A percentile compares a stretch with the other conserved stretches of the same genome.
Conservation (phyloP, 2,888 invertebrate species). For the Auanema freiburgensis region DNA sequence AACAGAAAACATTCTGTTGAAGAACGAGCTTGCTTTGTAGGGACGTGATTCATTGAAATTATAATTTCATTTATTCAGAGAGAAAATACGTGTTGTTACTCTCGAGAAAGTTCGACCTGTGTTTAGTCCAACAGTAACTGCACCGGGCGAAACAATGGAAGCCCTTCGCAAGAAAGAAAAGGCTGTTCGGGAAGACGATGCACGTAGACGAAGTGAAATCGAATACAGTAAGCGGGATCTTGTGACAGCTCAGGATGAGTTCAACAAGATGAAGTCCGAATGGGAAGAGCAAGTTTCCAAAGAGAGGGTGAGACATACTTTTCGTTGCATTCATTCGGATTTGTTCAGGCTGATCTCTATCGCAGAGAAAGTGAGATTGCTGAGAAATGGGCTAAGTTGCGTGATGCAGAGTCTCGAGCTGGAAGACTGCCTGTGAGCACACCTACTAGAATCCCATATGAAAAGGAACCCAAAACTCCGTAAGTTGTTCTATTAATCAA, state of each 20-base stretch:
- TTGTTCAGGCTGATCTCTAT: not conserved
- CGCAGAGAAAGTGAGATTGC: no score
- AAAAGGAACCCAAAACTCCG: no score
- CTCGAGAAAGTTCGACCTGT: slow-evolving; percentile 24
- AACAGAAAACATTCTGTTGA: slow-evolving; percentile 14
- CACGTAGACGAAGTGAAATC: slow-evolving; percentile 7
- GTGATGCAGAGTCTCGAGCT: no score
- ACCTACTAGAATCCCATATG: no score
- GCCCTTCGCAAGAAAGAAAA: slow-evolving; percentile 42
- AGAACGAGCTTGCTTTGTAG: slow-evolving; percentile 18
- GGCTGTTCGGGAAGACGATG: slow-evolving; percentile 15
- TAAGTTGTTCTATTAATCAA: no score
- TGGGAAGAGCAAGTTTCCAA: slow-evolving; percentile 12
- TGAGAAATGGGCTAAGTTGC: no score
- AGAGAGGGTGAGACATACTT: not conserved
- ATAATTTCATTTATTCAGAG: slow-evolving; percentile 23
- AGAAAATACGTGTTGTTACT: slow-evolving; percentile 36
- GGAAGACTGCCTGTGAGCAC: no score
- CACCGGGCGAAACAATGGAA: slow-evolving; percentile 41
- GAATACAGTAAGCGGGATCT: slow-evolving; percentile 16
- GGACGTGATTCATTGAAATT: not conserved
- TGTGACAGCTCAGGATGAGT: not conserved
- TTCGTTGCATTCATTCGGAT: not conserved
- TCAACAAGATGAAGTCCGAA: slow-evolving; percentile 9
- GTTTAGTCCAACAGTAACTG: slow-evolving; percentile 21